These are phyloP conservation scores for Ciconia nigra DNA, from an alignment of 2,797 vertebrate species.

Conservation along the genomic window DNA sequence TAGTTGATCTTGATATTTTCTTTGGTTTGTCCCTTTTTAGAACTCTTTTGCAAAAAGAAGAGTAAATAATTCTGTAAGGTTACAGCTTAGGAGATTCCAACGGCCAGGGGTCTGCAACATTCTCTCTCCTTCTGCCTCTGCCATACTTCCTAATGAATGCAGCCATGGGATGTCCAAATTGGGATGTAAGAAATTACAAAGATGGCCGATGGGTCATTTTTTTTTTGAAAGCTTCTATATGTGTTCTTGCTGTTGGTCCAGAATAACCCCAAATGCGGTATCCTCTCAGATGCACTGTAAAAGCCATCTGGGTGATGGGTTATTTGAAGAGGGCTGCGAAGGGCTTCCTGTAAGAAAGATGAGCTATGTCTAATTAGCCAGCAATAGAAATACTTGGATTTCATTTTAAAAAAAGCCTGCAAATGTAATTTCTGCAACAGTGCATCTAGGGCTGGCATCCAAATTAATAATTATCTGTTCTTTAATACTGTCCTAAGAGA, in stretches of 20 bases:
- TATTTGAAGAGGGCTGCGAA: background rate
- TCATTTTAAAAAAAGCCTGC: rapidly evolving
- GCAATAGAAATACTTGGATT: background rate
- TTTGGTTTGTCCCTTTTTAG: background rate
- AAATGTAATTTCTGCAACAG: background rate
- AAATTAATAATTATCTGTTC: background rate
- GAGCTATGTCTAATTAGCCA: background rate
- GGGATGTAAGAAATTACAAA: background rate
- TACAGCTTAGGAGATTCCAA: background rate
- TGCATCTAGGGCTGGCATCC: background rate
- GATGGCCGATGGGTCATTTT: background rate
- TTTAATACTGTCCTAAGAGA: background rate
- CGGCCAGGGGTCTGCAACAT: background rate
- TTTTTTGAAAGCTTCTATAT: background rate
- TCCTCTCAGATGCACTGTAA: background rate
- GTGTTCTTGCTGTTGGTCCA: background rate
- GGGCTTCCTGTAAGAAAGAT: background rate
- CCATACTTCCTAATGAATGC: background rate
- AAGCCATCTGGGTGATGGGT: background rate
- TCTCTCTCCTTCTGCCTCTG: background rate
- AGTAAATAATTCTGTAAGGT: background rate
- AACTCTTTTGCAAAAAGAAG: background rate
- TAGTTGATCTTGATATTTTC: background rate
- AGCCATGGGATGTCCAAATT: background rate
- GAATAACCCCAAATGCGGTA: background rate